Evolutionary conservation across 2,113 vertebrate genomes (phyloP).

Genomic region (Neolamprologus brichardi): DNA sequence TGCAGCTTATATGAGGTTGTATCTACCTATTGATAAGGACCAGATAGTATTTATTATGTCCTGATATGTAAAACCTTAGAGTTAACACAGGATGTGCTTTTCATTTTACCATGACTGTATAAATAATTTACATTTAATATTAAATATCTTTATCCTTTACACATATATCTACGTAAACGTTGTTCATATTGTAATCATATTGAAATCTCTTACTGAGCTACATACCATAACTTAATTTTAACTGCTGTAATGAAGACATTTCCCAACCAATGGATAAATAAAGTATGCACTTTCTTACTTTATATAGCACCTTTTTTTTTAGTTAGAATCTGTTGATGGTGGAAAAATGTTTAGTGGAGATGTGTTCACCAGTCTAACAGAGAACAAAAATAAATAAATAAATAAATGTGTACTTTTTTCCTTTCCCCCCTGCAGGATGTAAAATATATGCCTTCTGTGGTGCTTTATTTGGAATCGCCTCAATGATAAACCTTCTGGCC

Average conservation of each 20-base stretch:
- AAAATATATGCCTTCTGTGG: constrained; percentile 93
- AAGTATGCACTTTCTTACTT: not conserved
- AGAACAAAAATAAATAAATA: not conserved
- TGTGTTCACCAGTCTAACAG: not conserved
- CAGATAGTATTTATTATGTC: not conserved
- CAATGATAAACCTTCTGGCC: constrained; percentile 89
- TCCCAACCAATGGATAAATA: not conserved
- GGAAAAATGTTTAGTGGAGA: not conserved
- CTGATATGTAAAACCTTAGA: not conserved
- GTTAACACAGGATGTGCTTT: not conserved
- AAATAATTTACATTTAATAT: not conserved
- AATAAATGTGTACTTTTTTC: not conserved
- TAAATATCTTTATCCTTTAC: not conserved
- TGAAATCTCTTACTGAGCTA: not conserved
- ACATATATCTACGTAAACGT: not conserved
- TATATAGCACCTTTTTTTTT: not conserved
- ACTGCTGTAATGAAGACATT: not conserved
- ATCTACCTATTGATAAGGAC: not conserved
- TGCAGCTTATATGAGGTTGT: not conserved
- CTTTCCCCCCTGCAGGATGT: constrained; percentile 72
- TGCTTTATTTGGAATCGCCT: constrained; percentile 89
- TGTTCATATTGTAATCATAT: not conserved
- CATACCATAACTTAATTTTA: not conserved
- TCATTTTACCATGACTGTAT: not conserved
- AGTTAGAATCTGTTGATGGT: not conserved